Evolutionary conservation across 2,113 vertebrate species (phyloP).

Genomic region (Reinhardtius hippoglossoides): DNA sequence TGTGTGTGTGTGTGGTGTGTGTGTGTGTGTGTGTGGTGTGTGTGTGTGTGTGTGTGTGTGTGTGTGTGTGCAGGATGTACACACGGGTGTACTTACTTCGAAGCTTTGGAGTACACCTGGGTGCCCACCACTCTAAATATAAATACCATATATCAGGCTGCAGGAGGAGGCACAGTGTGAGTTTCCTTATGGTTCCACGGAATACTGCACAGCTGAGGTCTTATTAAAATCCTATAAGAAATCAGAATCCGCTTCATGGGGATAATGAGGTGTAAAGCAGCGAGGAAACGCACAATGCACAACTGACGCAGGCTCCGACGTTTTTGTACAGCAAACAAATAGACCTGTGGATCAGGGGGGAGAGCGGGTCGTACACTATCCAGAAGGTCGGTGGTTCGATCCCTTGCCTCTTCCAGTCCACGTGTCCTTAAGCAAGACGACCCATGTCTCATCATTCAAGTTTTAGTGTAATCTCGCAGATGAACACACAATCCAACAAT

Average conservation of each 20-base stretch:
- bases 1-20: constrained; percentile 8
- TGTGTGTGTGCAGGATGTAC: constrained; percentile 19
- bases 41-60: constrained; percentile 9
- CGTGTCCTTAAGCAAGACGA: no score
- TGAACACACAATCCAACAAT: no score
- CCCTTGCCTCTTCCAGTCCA: no score
- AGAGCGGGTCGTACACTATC: neutral
- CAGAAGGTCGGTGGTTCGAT: neutral
- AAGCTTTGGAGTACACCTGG: constrained; percentile 36
- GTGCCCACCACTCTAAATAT: constrained; percentile 31
- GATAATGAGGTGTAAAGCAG: no score
- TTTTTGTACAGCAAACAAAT: no score
- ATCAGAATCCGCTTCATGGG: constrained; percentile 1
- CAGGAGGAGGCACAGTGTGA: neutral
- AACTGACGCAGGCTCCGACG: no score
- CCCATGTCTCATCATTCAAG: no score
- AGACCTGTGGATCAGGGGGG: no score
- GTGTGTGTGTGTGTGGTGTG: constrained; percentile 6
- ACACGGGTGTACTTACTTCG: constrained; percentile 41
- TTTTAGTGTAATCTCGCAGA: no score
- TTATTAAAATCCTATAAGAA: constrained; percentile 24
- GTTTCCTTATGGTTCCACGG: constrained; percentile 21
- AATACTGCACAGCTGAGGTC: constrained; percentile 21
- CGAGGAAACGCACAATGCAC: no score
- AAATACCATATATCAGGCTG: constrained; percentile 37